Percentiles rank a stretch among this genome's conserved stretches.
Evolutionary conservation across 30 jellyfish, hydroid and myxozoan genomes (phyloP).

Genomic region (Aurelia sp.): DNA sequence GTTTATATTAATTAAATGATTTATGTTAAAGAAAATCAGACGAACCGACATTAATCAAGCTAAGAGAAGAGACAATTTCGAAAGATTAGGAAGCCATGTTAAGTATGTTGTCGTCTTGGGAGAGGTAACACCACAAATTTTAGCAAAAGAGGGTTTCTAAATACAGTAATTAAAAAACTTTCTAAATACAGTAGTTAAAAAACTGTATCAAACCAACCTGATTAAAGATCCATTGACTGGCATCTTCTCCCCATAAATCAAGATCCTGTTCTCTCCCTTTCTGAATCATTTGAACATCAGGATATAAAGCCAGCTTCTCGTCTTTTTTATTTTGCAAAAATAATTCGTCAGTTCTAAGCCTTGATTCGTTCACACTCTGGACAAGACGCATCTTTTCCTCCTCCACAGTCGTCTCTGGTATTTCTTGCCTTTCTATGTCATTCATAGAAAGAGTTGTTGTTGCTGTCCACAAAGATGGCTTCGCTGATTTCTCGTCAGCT

Average conservation of each 20-base stretch:
- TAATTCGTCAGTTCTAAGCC: slow-evolving; percentile 38
- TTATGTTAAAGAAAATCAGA: no score
- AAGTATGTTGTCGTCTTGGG: no score
- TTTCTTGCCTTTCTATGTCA: neutral
- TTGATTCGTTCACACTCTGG: slow-evolving; percentile 11
- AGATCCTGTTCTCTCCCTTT: slow-evolving; percentile 55
- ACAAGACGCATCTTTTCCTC: slow-evolving; percentile 35
- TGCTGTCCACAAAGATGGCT: slow-evolving; percentile 63
- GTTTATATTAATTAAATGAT: no score
- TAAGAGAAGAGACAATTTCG: no score
- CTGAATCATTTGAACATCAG: slow-evolving; percentile 48
- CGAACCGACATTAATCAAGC: no score
- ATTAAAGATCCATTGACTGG: slow-evolving; percentile 68
- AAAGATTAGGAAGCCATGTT: no score
- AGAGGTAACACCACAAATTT: no score
- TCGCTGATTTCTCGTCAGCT: slow-evolving; percentile 53
- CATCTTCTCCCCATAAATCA: slow-evolving; percentile 57
- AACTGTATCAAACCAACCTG: slow-evolving; percentile 34
- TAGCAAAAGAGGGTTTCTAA: no score
- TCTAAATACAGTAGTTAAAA: no score
- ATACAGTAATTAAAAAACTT: no score
- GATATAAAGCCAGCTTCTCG: slow-evolving; percentile 63
- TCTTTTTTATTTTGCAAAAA: slow-evolving; percentile 67
- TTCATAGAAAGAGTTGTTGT: slow-evolving; percentile 5
- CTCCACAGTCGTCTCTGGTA: slow-evolving; percentile 33